Percentiles rank a stretch among this genome's conserved stretches.
These are phyloP conservation scores for Muscina levida DNA, from an alignment of 2,888 invertebrate genomes.

Conservation along the genomic window DNA sequence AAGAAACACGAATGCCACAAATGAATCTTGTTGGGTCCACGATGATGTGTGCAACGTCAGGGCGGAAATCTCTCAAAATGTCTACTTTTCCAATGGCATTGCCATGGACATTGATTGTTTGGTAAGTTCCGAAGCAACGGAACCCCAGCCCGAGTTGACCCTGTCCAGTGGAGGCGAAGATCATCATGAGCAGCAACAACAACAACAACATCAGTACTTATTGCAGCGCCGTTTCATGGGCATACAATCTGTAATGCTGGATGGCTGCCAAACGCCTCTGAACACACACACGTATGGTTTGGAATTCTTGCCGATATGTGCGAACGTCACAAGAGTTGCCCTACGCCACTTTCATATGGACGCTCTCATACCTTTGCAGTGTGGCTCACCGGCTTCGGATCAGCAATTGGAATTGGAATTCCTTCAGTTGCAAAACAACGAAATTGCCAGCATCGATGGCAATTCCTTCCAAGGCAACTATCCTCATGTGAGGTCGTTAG, in stretches of 20 bases:
- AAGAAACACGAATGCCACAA: slow-evolving; percentile 2
- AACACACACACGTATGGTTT: slow-evolving; percentile 73
- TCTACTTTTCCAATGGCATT: slow-evolving; percentile 68
- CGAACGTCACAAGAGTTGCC: slow-evolving; percentile 68
- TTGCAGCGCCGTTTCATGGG: slow-evolving; percentile 67
- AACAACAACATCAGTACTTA: neutral
- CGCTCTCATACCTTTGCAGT: slow-evolving; percentile 69
- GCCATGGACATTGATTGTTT: slow-evolving; percentile 73
- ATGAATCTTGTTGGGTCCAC: slow-evolving; percentile 56
- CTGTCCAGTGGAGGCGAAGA: neutral
- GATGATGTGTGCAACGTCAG: slow-evolving; percentile 60
- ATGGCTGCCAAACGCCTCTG: slow-evolving; percentile 74
- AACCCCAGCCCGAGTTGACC: neutral
- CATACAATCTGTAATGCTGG: slow-evolving; percentile 69
- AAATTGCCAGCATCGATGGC: slow-evolving; percentile 70
- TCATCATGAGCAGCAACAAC: neutral
- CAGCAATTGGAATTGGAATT: slow-evolving; percentile 61
- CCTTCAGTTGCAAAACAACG: slow-evolving; percentile 70
- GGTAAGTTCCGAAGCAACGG: slow-evolving; percentile 24
- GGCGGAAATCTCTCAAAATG: slow-evolving; percentile 68
- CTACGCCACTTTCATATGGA: slow-evolving; percentile 73
- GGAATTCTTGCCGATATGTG: slow-evolving; percentile 75
- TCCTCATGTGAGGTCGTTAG: slow-evolving; percentile 66
- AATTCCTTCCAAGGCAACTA: slow-evolving; percentile 67
- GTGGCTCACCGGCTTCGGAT: slow-evolving; percentile 55